These are phyloP conservation scores for Spatulosminthurus flaviceps DNA, from an alignment of 2,888 invertebrate genomes.

Conservation along the genomic window DNA sequence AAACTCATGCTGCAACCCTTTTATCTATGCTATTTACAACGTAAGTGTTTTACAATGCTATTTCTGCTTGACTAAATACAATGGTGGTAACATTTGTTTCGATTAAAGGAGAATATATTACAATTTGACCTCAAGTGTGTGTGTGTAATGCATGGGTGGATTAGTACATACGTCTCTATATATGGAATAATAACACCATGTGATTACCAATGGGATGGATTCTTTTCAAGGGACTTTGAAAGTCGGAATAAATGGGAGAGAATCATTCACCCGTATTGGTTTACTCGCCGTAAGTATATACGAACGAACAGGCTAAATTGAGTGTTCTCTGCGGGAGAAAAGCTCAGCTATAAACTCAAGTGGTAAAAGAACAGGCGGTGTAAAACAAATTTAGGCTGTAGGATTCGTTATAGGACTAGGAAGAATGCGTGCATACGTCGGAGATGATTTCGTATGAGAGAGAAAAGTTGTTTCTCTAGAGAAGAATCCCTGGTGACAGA, in stretches of 20 bases:
- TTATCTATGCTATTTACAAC: slow-evolving; percentile 89
- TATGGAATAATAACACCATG: not conserved
- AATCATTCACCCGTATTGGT: not conserved
- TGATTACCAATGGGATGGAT: not conserved
- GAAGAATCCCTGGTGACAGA: not conserved
- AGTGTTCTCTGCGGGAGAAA: too few species aligned
- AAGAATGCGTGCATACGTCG: not conserved
- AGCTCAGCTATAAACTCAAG: not conserved
- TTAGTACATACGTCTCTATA: not conserved
- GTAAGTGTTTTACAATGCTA: slow-evolving; percentile 72
- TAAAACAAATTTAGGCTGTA: not conserved
- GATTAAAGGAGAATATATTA: too few species aligned
- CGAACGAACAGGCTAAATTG: not conserved
- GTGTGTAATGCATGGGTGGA: not conserved
- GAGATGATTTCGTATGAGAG: not conserved
- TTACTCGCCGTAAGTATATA: not conserved
- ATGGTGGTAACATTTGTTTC: not conserved
- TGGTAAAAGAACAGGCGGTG: not conserved
- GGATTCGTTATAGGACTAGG: too few species aligned
- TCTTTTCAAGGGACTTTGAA: not conserved
- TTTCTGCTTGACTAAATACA: not conserved
- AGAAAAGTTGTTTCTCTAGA: not conserved
- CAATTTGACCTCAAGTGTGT: too few species aligned
- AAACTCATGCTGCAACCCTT: slow-evolving; percentile 89
- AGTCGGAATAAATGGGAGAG: slow-evolving; percentile 4